Conservation (phyloP, 2,797 vertebrate species). For the Esox lucius region DNA sequence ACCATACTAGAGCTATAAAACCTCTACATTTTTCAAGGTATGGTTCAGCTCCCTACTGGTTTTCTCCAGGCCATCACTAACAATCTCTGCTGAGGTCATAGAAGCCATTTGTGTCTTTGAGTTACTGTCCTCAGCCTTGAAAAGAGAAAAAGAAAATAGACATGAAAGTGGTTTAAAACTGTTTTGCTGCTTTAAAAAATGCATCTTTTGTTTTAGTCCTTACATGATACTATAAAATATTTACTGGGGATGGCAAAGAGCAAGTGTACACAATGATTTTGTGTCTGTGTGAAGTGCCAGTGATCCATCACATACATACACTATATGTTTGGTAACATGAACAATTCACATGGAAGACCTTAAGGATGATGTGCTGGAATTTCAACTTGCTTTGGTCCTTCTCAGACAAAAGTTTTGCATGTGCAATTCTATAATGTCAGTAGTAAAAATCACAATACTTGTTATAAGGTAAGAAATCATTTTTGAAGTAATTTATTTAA, state of each 20-base stretch:
- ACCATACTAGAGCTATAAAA: conserved; percentile 48
- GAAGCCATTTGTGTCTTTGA: conserved; percentile 54
- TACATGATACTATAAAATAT: conserved; percentile 67
- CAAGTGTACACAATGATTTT: conserved; percentile 43
- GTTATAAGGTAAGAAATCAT: no score
- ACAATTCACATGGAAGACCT: background rate
- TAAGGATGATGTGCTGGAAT: no score
- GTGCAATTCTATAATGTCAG: no score
- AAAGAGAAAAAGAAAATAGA: conserved; percentile 14
- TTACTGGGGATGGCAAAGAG: conserved; percentile 63
- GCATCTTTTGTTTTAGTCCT: conserved; percentile 57
- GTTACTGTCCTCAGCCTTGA: conserved; percentile 43
- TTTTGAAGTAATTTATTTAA: no score
- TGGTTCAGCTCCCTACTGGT: conserved; percentile 39
- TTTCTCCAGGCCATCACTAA: conserved; percentile 54
- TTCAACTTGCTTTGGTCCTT: no score
- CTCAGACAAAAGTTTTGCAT: no score
- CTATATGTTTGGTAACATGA: background rate
- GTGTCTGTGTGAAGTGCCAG: conserved; percentile 15
- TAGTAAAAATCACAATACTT: no score
- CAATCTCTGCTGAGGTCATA: conserved; percentile 52
- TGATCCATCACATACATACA: conserved; percentile 1
- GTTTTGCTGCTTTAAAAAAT: conserved; percentile 40
- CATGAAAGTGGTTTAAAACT: conserved; percentile 12
- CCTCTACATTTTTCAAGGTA: conserved; percentile 23